These are phyloP conservation scores for Catonia carolina DNA, from an alignment of 2,888 invertebrate species.

Conservation along the genomic window DNA sequence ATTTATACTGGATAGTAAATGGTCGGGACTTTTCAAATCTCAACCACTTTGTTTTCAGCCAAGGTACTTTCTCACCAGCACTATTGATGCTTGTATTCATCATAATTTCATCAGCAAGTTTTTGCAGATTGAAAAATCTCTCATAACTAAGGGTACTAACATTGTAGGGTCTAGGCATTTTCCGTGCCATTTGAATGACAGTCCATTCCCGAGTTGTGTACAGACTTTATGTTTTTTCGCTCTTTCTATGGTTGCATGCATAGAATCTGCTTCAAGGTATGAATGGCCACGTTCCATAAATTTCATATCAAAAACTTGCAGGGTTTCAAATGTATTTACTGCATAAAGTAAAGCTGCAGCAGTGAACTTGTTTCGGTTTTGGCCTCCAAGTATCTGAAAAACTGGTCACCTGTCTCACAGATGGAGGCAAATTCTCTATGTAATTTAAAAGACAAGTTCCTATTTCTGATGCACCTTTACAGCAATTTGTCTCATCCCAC, in stretches of 20 bases:
- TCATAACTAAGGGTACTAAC: too few relatives aligned
- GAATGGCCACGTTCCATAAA: slow-evolving; percentile 33
- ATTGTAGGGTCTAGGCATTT: too few relatives aligned
- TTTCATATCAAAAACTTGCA: slow-evolving; percentile 32
- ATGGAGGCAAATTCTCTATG: slow-evolving; percentile 7
- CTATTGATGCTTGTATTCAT: background rate
- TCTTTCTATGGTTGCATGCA: slow-evolving; percentile 31
- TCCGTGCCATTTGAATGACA: too few relatives aligned
- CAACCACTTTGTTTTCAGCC: background rate
- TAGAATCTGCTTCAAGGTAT: slow-evolving; percentile 26
- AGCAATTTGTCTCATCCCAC: slow-evolving; percentile 18
- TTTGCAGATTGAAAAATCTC: background rate
- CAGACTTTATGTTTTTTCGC: too few relatives aligned
- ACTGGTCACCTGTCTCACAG: slow-evolving; percentile 7
- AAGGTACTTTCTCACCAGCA: background rate
- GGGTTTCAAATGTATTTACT: slow-evolving; percentile 26
- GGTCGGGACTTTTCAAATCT: background rate
- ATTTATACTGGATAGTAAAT: slow-evolving; percentile 2
- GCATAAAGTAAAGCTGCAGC: slow-evolving; percentile 28
- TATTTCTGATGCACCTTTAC: slow-evolving; percentile 16
- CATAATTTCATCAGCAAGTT: background rate
- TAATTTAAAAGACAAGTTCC: slow-evolving; percentile 10
- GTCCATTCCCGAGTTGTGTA: too few relatives aligned
- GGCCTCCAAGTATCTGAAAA: too few relatives aligned
- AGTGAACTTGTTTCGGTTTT: slow-evolving; percentile 19